Evolutionary conservation across 2,888 invertebrate species (phyloP), one percentile per base, ranked within the genome.

Genomic region (Agrilus cyanescens): DNA sequence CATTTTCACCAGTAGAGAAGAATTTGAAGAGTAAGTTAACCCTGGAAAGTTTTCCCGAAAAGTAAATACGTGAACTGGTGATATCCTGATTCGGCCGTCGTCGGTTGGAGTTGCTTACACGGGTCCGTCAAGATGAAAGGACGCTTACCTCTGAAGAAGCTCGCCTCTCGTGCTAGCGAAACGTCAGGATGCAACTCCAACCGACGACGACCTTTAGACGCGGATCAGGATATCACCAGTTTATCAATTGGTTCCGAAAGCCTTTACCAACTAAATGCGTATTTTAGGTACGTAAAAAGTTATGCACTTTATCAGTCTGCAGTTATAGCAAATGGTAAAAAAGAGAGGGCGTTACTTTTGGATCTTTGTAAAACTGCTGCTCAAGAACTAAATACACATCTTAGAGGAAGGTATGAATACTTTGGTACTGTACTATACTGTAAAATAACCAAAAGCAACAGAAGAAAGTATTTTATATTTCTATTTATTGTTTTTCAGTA

Each of bases 1-100:
- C 8, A 51, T 62, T 20, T 64, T 63, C 51, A 47, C 51, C 29
- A 50, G 46, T 10, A 51, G 50, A 37, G 46, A 51, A 12, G 55
- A 60, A 40, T 62, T 60, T 51, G 33, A 44, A 13, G 49, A 46
- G 55, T 62, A 54, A 44, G 49, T 46, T 25, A 25, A 30, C 16
- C 12, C 12, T 37, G 18, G 25, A 13, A 15, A 30, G 12, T 43
- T 12, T 15, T 34, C 13, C 14, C 8, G n/a, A 12, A 14, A 35
- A 35, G 32, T 18, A 41, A 15, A 39, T 10, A 2, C 2, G 10
- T 10, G 2, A 36, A 36, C 12, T 40, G 8, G 3, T 12, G 12
- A 2, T 29, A n/a, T n/a, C 31, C 8, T 15, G 12, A 40, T 41
- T 32, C 2, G 16, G n/a, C n/a, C n/a, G n/a, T n/a, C n/a, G n/a